Evolutionary conservation across 2,797 vertebrate species (phyloP), one percentile per base, ranked within the genome.

Genomic region (Trachops cirrhosus): DNA sequence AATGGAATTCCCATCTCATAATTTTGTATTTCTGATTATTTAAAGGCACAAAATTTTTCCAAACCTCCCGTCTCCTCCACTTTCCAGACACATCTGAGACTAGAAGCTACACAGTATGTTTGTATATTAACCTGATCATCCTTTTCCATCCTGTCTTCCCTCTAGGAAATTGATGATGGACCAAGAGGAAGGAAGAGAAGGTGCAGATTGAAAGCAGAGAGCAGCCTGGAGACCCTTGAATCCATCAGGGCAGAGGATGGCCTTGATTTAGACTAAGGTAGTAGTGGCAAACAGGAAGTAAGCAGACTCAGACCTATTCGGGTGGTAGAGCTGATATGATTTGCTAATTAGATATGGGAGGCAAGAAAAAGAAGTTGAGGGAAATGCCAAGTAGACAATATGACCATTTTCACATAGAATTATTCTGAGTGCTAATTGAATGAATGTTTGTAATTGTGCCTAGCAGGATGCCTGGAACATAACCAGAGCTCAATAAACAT

Each of bases 11-110:
- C 71, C 67, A 3, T 46, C 44, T 68, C 91, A 75, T 14, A 75
- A 50, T 29, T 78, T n/a, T n/a, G 18, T 70, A 86, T 86, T 89
- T 71, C 50, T 52, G 22, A 89, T 79, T 15, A 92, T 34, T 87
- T 71, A 48, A 82, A 50, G 59, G 14, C 57, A 46, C 11, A 86
- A 54, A 29, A 70, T 46, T 52, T 68, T 52, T 84, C 50, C 41
- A 77, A 75, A 67, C n/a, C 34, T 73, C 68, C 24, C 34, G 68
- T 68, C 34, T 84, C 54, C 12, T 94, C 9, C 19, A 54, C 19
- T 68, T 2, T 34, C 34, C 16, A 68, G 0, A 67, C 39, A 54
- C 2, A 18, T 9, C 68, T 57, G 39, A 77, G 41, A 79, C 34
- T 52, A 71, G 26, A 21, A 73, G 14, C 34, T 39, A 52, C 14